Evolutionary conservation across 37 sponge, comb jelly and placozoan genomes (phyloP), one percentile per base, ranked within the genome.

Genomic region (Ianthella basta): DNA sequence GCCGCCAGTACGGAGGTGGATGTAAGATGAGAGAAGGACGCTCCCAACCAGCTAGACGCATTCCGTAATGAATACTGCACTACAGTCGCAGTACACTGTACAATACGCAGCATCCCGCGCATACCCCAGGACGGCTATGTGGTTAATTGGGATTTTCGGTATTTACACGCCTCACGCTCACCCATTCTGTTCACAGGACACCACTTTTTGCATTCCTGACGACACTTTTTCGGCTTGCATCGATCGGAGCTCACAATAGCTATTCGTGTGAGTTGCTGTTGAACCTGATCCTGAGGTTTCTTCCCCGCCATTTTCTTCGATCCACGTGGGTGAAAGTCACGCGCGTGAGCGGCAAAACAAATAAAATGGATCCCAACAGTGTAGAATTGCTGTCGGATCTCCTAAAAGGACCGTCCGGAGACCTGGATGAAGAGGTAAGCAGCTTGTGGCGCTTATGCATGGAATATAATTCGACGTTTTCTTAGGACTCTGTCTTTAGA

Each of bases 181-280:
- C 99, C 99, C 95, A 96, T 98, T 84, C 95, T 88, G 55, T 88
- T 89, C 10, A 98, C 99, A 23, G 99, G 99, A 89, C 99, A 98
- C 35, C 92, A 92, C 56, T 88, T 91, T 67, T 91, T 94, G 89
- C 99, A 98, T 82, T 98, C 99, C 57, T 96, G 99, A 23, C 91
- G 86, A 78, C 99, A 98, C 67, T 94, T 96, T 87, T 98, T 98
- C 27, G 99, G 99, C 82, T 93, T 92, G 83, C 99, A 98, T 37
- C 92, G 82, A 84, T 98, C 99, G 13, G 34, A 34, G 68, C 83
- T 98, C 33, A 98, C 99, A 38, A 98, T 94, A 56, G 99, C 99
- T 65, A 98, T 93, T 79, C 99, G 74, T 25, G 99, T 98, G 57
- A 98, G 81, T 59, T 92, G 92, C 55, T 95, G 38, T 41, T 75